Base-by-base conservation (phyloP, 2,888 invertebrate genomes). In the Drosophila anceps region DNA sequence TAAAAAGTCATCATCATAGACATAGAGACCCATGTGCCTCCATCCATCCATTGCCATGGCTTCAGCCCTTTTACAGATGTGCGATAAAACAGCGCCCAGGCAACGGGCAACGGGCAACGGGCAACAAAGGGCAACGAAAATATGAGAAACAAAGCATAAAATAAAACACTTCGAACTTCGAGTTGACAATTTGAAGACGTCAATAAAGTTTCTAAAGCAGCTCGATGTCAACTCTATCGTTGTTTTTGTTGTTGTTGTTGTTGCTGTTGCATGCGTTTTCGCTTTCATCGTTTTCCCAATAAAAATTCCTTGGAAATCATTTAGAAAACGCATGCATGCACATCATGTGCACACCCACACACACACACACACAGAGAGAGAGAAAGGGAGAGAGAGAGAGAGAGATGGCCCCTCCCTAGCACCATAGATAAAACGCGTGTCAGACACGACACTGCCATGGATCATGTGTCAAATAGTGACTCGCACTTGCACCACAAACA, bases 381-480 rank as follows among this genome's bases (percentile, higher is more conserved):
- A 0, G 24, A 13, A 24, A 7, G 44, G 2, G 7, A 15, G 24
- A 44, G 7, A 3, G 24, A 15, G 8, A 44, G 44, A 2, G 44
- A 0, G 9, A n/a, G 48, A 46, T 9, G 46, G 39, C 65, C 31
- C 9, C 51, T 10, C 58, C 67, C 53, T 71, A 60, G 69, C 69
- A 48, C 65, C 65, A 81, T 67, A 85, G 84, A 84, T 84, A 84
- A 88, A 83, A 85, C 88, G 88, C 84, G 88, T 84, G 85, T 84
- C 88, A 75, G 84, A 85, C 84, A 84, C 84, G 85, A 84, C 88
- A 85, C 65, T 76, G 76, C 81, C 76, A 83, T 88, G 84, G 84
- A 88, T 88, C 84, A 88, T 88, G 88, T 84, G 84, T 84, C 84
- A 88, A 84, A 88, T 85, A 85, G 85, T 81, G 88, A 84, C 81